A percentile compares a stretch with the other conserved stretches of the same genome.
These are phyloP conservation scores for Ashinkailepas kermadecensis DNA, from an alignment of 2,888 invertebrate genomes.

Conservation along the genomic window DNA sequence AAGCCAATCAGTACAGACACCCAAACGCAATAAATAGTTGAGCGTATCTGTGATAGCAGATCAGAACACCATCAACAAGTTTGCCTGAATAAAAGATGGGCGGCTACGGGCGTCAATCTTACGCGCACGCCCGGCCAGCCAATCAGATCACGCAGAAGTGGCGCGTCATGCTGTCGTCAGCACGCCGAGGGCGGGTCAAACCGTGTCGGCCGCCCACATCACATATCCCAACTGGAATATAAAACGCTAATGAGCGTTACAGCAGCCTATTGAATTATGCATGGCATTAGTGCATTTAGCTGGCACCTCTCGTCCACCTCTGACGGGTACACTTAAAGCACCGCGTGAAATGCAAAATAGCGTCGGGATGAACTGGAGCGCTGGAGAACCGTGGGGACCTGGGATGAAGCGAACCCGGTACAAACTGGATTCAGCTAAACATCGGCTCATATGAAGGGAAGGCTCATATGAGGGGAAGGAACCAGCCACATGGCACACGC, in stretches of 20 bases:
- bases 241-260: conserved; percentile 7
- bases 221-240: neutral
- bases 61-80: conserved; percentile 23
- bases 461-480: too few species aligned
- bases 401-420: too few species aligned
- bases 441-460: too few species aligned
- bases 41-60: conserved; percentile 21
- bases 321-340: neutral
- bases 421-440: too few species aligned
- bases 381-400: too few species aligned
- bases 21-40: conserved; percentile 20
- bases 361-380: neutral
- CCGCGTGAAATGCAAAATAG: neutral
- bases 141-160: neutral
- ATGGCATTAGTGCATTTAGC: neutral
- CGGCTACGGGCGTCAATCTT: conserved; percentile 14
- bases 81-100: conserved; percentile 20
- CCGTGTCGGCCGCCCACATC: neutral
- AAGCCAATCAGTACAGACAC: conserved; percentile 19
- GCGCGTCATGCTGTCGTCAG: neutral
- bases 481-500: too few species aligned
- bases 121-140: neutral
- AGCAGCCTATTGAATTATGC: neutral
- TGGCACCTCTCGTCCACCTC: neutral
- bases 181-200: neutral